Conservation (phyloP, 2,888 invertebrate genomes). For the Noctua comes region DNA sequence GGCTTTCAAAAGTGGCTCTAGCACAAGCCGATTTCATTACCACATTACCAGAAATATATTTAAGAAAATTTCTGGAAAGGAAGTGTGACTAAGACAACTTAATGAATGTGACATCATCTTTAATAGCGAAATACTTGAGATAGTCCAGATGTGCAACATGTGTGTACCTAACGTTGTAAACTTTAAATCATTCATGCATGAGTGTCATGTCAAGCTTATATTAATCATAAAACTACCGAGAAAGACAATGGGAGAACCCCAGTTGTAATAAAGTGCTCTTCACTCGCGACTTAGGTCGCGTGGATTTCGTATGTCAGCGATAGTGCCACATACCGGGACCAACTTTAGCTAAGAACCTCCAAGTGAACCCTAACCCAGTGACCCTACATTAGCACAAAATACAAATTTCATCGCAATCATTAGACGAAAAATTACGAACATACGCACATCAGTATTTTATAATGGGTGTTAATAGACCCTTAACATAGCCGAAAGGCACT, state of each 20-base stretch:
- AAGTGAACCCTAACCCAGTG: no score
- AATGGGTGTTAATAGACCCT: no score
- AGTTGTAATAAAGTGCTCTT: not conserved
- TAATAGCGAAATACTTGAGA: conserved; percentile 4
- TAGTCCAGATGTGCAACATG: conserved; percentile 35
- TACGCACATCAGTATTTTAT: no score
- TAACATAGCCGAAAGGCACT: no score
- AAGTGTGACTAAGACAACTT: not conserved
- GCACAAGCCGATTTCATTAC: not conserved
- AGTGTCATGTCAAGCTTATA: conserved; percentile 5
- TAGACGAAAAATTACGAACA: not conserved
- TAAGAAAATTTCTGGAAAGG: not conserved
- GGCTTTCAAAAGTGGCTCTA: not conserved
- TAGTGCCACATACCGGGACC: not conserved
- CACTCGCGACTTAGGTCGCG: not conserved
- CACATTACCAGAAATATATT: not conserved
- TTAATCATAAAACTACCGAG: conserved; percentile 14
- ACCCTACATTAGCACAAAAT: no score
- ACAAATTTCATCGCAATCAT: no score
- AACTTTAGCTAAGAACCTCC: not conserved
- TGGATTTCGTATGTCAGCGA: not conserved
- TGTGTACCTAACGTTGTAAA: conserved; percentile 10
- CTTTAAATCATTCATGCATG: conserved; percentile 11
- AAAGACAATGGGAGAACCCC: not conserved
- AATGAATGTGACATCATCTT: conserved; percentile 21